phyloP scores from a whole-genome alignment of 2,113 vertebrate species.

The Eleginops maclovinus region DNA sequence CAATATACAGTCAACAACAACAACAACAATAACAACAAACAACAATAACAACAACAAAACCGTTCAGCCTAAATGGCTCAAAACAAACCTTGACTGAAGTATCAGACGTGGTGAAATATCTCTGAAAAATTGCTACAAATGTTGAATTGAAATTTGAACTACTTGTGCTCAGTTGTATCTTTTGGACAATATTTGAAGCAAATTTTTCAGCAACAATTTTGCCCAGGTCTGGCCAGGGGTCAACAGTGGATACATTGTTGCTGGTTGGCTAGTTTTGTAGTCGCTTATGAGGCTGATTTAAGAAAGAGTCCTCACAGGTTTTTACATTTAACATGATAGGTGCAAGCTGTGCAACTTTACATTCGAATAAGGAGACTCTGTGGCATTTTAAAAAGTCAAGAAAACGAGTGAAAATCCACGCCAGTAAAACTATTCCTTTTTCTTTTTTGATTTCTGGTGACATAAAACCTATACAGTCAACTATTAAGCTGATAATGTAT shows the following conservation, averaged over 20 bases:
- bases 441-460: slow-evolving; percentile 86
- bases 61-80: slow-evolving; percentile 74
- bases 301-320: slow-evolving; percentile 76
- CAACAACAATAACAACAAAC: slow-evolving; percentile 48
- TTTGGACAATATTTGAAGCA: slow-evolving; percentile 32
- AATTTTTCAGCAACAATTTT: slow-evolving; percentile 50
- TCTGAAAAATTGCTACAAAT: slow-evolving; percentile 53
- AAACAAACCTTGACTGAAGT: slow-evolving; percentile 70
- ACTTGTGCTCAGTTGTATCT: slow-evolving; percentile 3
- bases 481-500: slow-evolving; percentile 87
- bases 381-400: slow-evolving; percentile 98
- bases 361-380: slow-evolving; percentile 99
- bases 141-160: background rate
- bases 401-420: slow-evolving; percentile 96
- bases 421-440: slow-evolving; percentile 93
- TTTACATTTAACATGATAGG: slow-evolving; percentile 89
- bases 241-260: slow-evolving; percentile 60
- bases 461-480: slow-evolving; percentile 83
- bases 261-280: slow-evolving; percentile 73
- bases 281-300: slow-evolving; percentile 62
- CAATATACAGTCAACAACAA: slow-evolving; percentile 62
- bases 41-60: slow-evolving; percentile 61
- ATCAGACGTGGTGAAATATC: slow-evolving; percentile 62
- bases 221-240: slow-evolving; percentile 60
- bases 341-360: slow-evolving; percentile 99